Evolutionary conservation across 2,113 vertebrate species (phyloP), one percentile per base, ranked within the genome.

Genomic region (Pelusios castaneus): DNA sequence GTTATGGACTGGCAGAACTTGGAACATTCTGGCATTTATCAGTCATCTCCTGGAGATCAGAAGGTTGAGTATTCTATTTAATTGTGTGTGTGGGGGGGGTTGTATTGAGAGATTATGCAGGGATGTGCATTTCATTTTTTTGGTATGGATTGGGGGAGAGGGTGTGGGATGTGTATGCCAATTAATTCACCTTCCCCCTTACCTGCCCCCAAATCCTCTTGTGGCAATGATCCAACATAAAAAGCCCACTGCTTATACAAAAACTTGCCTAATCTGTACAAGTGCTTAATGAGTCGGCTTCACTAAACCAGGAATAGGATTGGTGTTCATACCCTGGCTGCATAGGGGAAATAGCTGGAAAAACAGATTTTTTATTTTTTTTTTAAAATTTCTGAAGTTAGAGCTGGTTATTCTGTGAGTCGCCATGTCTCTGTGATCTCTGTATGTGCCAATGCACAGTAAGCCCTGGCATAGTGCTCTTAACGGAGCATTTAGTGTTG

Each of bases 241-340:
- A 92, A 38, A 70, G 17, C n/a, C 63, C 85, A 91, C 88, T 88
- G 84, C 91, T 96, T 75, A 21, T 38, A 87, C 82, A 73, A 91
- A 93, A 90, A 24, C 67, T 89, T 93, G 82, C 82, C 94, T 92
- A 77, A 87, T 89, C 92, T 82, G 34, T 89, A 55, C 63, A 55
- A 95, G 90, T 55, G 14, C 75, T 92, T 85, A 90, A 38, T 92
- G 83, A 94, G 79, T 54, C 92, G 92, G 90, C 90, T 82, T 88
- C 45, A 77, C 86, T 88, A 88, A 90, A 85, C 77, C 49, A 80
- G 75, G 87, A 91, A 67, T 5, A 1, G 90, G 63, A 82, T 82
- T 79, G 84, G 41, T 91, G 60, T 92, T 93, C 82, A 51, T 80
- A 56, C 27, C 49, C 78, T 80, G 88, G 17, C 0, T 0, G 91